Evolutionary conservation across 2,113 vertebrate species (phyloP), one percentile per base, ranked within the genome.

Genomic region (Oceanites oceanicus): DNA sequence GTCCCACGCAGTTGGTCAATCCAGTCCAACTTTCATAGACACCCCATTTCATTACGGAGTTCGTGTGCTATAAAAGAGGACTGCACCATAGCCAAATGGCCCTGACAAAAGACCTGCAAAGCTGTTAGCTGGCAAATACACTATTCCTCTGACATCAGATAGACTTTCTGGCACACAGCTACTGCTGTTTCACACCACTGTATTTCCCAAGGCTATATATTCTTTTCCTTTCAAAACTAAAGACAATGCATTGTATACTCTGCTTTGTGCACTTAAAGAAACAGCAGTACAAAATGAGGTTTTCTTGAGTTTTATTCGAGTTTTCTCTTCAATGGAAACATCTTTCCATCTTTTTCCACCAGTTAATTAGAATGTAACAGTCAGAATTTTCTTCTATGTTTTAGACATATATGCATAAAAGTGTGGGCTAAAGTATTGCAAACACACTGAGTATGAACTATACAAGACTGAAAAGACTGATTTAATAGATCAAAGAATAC

Each of bases 171-270:
- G 13, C 36, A 61, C 30, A 62, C 6, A 15, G 13, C 9, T 62
- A 29, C 25, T 85, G 23, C 15, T 90, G 11, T 63, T 85, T 82
- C 42, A 67, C 27, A 53, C 5, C 3, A 16, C 11, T 72, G 2
- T 70, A 18, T 76, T 86, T 89, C 45, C 77, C 8, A 53, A 72
- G 18, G 14, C 1, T 44, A 7, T 21, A 6, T n/a, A 52, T 25
- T 14, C 23, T 53, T 52, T 56, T 27, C 13, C 8, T 45, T 80
- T 65, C 9, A 32, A 52, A 91, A 76, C 53, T 44, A 70, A 70
- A 56, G 12, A 45, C 7, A 1, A 1, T 3, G 0, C 6, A 8
- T 25, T 44, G 0, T 26, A 25, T 40, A 14, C 5, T 53, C 80
- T 30, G 5, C 5, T 94, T 84, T 49, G 81, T 12, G 5, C 19